Conservation (phyloP, 2,113 vertebrate species). For the Arothron firmamentum region DNA sequence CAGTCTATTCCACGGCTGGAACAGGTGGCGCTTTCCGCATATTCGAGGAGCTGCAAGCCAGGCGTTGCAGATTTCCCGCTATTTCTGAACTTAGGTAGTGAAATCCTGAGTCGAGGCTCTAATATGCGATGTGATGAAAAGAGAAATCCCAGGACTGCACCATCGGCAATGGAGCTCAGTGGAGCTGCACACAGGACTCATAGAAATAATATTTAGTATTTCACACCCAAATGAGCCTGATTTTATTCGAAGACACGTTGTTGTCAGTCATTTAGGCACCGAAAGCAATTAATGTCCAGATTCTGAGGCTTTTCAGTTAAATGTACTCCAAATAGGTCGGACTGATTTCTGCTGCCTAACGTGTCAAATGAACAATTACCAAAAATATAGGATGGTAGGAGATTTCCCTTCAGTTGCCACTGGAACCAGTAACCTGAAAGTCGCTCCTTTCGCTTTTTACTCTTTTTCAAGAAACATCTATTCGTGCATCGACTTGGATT, state of each 20-base stretch:
- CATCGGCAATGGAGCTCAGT: slow-evolving; percentile 21
- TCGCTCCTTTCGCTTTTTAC: background rate
- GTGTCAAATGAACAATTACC: too few species aligned
- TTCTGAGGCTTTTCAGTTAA: background rate
- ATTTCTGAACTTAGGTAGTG: slow-evolving; percentile 21
- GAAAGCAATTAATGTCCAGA: background rate
- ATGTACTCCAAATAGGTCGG: background rate
- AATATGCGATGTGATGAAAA: slow-evolving; percentile 47
- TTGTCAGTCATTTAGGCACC: slow-evolving; percentile 42
- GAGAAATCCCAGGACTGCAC: slow-evolving; percentile 35
- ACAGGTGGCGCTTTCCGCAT: slow-evolving; percentile 25
- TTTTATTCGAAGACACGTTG: slow-evolving; percentile 39
- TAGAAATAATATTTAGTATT: slow-evolving; percentile 38
- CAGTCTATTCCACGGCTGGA: slow-evolving; percentile 44
- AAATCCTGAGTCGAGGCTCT: slow-evolving; percentile 27
- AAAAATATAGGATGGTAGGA: too few species aligned
- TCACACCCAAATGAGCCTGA: slow-evolving; percentile 54
- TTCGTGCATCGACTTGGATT: slow-evolving; percentile 11
- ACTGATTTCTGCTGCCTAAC: background rate
- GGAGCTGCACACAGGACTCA: slow-evolving; percentile 35
- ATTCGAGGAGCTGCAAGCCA: slow-evolving; percentile 14
- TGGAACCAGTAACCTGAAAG: too few species aligned
- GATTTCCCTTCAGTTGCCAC: too few species aligned
- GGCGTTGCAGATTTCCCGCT: slow-evolving; percentile 12
- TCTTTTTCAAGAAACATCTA: background rate